These are phyloP conservation scores for Lycodopsis pacificus DNA, from an alignment of 2,797 vertebrate genomes.

Conservation along the genomic window DNA sequence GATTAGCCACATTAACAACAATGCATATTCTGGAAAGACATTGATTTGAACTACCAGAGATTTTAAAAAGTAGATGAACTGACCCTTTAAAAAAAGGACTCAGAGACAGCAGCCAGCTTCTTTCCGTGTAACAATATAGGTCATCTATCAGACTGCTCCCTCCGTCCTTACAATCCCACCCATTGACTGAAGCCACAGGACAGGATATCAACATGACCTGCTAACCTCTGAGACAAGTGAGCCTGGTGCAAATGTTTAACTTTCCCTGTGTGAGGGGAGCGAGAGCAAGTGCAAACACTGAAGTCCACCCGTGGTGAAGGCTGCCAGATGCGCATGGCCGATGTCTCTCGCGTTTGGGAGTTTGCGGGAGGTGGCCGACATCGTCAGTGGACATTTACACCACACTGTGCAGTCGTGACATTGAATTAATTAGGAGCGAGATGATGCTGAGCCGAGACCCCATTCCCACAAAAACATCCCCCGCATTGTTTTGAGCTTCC, in stretches of 20 bases:
- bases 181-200: slow-evolving; percentile 25
- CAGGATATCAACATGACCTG: slow-evolving; percentile 39
- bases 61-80: slow-evolving; percentile 1
- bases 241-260: slow-evolving; percentile 36
- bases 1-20: no score
- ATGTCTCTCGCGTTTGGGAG: not conserved
- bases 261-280: slow-evolving; percentile 1
- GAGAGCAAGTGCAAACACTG: slow-evolving; percentile 23
- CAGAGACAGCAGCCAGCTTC: not conserved
- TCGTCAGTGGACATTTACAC: slow-evolving; percentile 6
- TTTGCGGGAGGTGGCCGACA: not conserved
- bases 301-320: slow-evolving; percentile 6
- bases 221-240: slow-evolving; percentile 28
- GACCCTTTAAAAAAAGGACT: not conserved
- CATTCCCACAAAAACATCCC: slow-evolving; percentile 9
- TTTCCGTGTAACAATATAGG: slow-evolving; percentile 35
- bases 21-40: no score
- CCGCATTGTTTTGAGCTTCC: not conserved
- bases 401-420: slow-evolving; percentile 37
- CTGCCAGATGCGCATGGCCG: slow-evolving; percentile 3
- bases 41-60: not conserved
- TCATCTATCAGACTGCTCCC: slow-evolving; percentile 4
- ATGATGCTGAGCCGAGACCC: slow-evolving; percentile 24
- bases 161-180: slow-evolving; percentile 11
- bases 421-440: slow-evolving; percentile 32